Conservation (phyloP, 1,140 invertebrate species). For the Ruditapes philippinarum region DNA sequence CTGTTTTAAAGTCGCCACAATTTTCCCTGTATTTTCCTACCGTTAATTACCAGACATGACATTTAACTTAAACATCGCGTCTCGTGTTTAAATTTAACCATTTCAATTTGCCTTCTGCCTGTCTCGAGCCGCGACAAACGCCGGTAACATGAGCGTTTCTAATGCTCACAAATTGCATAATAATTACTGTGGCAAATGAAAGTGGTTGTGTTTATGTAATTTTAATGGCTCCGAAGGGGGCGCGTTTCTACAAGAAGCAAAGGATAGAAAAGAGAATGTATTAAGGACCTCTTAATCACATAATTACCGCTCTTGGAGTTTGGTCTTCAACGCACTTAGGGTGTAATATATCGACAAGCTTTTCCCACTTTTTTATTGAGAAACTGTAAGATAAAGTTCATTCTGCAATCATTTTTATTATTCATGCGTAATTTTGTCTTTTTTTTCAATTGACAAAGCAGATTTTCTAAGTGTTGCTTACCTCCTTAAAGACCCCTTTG, state of each 20-base stretch:
- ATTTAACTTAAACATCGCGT: slow-evolving; percentile 33
- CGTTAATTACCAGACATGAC: slow-evolving; percentile 7
- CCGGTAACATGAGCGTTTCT: slow-evolving; percentile 27
- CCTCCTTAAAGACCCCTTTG: neutral
- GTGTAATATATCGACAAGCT: slow-evolving; percentile 5
- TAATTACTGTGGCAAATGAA: slow-evolving; percentile 50
- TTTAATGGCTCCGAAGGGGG: slow-evolving; percentile 60
- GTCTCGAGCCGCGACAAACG: slow-evolving; percentile 26
- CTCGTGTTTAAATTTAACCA: slow-evolving; percentile 49
- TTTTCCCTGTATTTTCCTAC: neutral
- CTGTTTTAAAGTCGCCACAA: neutral
- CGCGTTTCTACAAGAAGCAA: neutral
- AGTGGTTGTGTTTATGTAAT: slow-evolving; percentile 56
- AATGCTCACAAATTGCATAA: slow-evolving; percentile 60
- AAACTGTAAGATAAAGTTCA: neutral
- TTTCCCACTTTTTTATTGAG: slow-evolving; percentile 8
- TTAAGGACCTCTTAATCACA: slow-evolving; percentile 40
- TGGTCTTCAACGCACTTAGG: slow-evolving; percentile 7
- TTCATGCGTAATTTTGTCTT: neutral
- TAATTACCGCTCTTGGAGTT: slow-evolving; percentile 12
- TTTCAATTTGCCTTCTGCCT: slow-evolving; percentile 28
- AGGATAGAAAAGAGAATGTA: neutral
- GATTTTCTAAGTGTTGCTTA: neutral
- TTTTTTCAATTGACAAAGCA: neutral
- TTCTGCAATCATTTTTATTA: neutral